A percentile compares a stretch with the other conserved stretches of the same genome.
Conservation (phyloP, 2,888 invertebrate genomes). For the Cremastobaeus sp. region DNA sequence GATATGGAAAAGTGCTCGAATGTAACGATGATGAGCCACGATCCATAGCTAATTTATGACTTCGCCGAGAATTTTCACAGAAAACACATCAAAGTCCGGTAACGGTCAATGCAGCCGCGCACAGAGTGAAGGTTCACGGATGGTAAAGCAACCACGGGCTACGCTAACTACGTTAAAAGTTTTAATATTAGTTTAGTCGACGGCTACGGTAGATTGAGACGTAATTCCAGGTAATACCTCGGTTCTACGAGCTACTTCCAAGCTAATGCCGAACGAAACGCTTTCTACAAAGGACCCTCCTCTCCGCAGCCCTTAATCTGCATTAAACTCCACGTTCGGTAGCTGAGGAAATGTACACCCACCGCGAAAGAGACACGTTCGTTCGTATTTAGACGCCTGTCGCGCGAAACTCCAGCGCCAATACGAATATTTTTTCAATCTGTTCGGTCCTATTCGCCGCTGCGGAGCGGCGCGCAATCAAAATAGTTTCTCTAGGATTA, state of each 20-base stretch:
- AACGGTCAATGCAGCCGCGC: conserved; percentile 75
- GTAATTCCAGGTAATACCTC: conserved; percentile 79
- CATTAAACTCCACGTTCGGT: conserved; percentile 75
- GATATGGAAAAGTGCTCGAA: conserved; percentile 49
- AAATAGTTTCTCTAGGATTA: no score
- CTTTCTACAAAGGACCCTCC: conserved; percentile 77
- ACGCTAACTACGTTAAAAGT: conserved; percentile 78
- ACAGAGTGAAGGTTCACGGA: conserved; percentile 73
- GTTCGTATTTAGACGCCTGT: conserved; percentile 51
- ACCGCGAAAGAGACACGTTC: conserved; percentile 51
- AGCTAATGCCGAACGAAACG: conserved; percentile 76
- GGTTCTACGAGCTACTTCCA: conserved; percentile 76
- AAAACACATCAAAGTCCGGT: conserved; percentile 77
- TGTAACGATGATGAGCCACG: conserved; percentile 62
- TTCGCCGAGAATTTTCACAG: conserved; percentile 74
- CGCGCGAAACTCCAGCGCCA: conserved; percentile 28
- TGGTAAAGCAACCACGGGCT: conserved; percentile 77
- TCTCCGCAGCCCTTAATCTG: conserved; percentile 74
- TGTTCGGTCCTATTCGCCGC: no score
- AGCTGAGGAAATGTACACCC: conserved; percentile 65
- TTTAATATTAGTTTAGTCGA: conserved; percentile 79
- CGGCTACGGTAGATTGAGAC: conserved; percentile 79
- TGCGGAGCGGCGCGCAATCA: neutral
- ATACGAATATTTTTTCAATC: conserved; percentile 43
- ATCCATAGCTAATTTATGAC: conserved; percentile 76